Conservation (phyloP, 2,888 invertebrate species). For the Perizoma flavofasciatum region DNA sequence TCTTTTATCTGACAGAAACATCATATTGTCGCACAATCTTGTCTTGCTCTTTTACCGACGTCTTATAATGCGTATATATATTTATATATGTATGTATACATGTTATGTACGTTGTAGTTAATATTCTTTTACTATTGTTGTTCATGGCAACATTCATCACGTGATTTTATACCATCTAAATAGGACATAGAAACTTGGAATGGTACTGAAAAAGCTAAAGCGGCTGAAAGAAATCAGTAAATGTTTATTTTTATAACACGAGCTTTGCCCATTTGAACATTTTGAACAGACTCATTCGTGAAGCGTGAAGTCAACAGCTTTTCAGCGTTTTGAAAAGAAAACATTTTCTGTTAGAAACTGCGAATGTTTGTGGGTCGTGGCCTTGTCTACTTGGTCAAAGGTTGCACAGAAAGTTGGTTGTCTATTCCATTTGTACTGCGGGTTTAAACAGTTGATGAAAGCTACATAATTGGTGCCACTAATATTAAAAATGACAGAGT, state of each 20-base stretch:
- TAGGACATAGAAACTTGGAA: conserved; percentile 27
- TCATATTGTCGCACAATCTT: no score
- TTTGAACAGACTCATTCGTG: conserved; percentile 41
- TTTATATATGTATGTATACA: no score
- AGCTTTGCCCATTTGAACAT: conserved; percentile 38
- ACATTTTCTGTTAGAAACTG: conserved; percentile 54
- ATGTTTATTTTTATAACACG: conserved; percentile 56
- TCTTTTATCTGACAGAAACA: no score
- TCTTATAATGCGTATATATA: no score
- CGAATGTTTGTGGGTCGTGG: conserved; percentile 55
- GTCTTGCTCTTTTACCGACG: no score
- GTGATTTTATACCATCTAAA: neutral
- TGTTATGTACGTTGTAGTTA: no score
- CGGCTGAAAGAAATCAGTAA: conserved; percentile 45
- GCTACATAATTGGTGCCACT: neutral
- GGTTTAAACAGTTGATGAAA: conserved; percentile 18
- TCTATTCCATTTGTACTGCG: conserved; percentile 19
- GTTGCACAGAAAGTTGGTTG: conserved; percentile 38
- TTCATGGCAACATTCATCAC: no score
- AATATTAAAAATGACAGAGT: no score
- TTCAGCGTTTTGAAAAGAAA: conserved; percentile 64
- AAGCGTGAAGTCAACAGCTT: conserved; percentile 64
- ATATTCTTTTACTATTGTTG: no score
- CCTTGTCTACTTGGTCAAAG: conserved; percentile 56
- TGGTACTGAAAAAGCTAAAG: conserved; percentile 18